Percentiles rank a stretch among this genome's conserved stretches.
These are phyloP conservation scores for Pithys albifrons DNA, from an alignment of 2,113 vertebrate species.

Conservation along the genomic window DNA sequence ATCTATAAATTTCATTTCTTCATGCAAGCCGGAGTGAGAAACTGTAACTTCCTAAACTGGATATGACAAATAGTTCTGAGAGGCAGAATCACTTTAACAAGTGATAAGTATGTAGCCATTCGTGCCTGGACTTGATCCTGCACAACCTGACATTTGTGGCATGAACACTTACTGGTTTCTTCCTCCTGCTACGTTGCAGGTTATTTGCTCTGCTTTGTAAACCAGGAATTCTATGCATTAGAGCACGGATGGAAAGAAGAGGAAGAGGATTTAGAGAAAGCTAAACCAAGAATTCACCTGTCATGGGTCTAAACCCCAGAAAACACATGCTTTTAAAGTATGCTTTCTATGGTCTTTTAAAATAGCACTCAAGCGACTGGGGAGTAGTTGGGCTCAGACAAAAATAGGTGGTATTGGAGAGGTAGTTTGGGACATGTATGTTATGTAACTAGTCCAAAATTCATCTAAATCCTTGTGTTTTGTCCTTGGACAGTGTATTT, in stretches of 20 bases:
- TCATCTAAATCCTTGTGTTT: not conserved
- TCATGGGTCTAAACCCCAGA: not conserved
- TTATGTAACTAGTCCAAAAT: not conserved
- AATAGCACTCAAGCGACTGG: constrained; percentile 47
- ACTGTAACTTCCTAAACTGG: not conserved
- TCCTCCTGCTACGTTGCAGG: not conserved
- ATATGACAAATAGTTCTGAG: not conserved
- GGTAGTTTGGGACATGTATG: not conserved
- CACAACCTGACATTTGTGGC: not conserved
- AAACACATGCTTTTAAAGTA: not conserved
- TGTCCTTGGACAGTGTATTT: not conserved
- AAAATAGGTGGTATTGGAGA: not conserved
- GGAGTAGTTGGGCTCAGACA: constrained; percentile 53
- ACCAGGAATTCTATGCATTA: not conserved
- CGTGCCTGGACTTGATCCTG: not conserved
- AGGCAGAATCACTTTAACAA: not conserved
- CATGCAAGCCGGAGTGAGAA: not conserved
- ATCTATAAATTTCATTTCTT: not conserved
- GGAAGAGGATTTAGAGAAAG: not conserved
- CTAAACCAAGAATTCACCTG: not conserved
- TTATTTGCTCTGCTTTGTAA: not conserved
- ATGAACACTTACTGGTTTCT: not conserved
- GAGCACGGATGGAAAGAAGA: not conserved
- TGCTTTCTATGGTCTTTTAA: constrained; percentile 56
- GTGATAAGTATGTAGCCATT: not conserved